Conservation (phyloP, 2,888 invertebrate genomes). For the Meghimatium bilineatum region DNA sequence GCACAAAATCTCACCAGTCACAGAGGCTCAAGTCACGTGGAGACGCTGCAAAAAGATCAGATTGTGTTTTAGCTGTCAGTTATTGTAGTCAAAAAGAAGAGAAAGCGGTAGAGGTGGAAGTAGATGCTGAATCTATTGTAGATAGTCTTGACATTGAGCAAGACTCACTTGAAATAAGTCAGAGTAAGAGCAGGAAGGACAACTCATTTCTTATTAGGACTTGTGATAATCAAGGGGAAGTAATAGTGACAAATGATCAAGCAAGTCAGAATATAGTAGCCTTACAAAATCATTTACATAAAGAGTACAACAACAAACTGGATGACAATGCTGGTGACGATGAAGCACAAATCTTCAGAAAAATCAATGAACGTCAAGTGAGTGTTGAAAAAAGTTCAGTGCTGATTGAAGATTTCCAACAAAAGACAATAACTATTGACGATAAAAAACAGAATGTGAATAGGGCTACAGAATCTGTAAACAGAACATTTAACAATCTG, state of each 20-base stretch:
- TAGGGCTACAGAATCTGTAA: background rate
- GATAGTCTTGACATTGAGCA: conserved; percentile 37
- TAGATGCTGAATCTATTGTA: background rate
- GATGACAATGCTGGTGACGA: background rate
- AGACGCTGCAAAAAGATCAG: conserved; percentile 29
- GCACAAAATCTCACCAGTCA: conserved; percentile 21
- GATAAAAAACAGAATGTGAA: background rate
- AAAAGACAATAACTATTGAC: background rate
- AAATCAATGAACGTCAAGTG: background rate
- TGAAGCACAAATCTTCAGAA: background rate
- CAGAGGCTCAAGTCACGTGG: conserved; percentile 39
- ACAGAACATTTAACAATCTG: background rate
- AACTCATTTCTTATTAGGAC: background rate
- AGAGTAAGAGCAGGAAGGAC: background rate
- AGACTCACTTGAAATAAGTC: conserved; percentile 36
- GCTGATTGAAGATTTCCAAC: background rate
- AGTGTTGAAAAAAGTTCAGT: too few relatives aligned
- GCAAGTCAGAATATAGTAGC: too few relatives aligned
- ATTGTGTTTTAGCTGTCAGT: background rate
- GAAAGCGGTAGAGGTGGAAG: background rate
- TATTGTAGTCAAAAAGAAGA: conserved; percentile 2
- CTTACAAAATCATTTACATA: background rate
- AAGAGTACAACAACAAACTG: background rate
- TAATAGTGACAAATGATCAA: background rate
- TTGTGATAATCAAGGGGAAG: background rate